phyloP scores from a whole-genome alignment of 2,113 vertebrate species.

The Phylloscopus trochilus region DNA sequence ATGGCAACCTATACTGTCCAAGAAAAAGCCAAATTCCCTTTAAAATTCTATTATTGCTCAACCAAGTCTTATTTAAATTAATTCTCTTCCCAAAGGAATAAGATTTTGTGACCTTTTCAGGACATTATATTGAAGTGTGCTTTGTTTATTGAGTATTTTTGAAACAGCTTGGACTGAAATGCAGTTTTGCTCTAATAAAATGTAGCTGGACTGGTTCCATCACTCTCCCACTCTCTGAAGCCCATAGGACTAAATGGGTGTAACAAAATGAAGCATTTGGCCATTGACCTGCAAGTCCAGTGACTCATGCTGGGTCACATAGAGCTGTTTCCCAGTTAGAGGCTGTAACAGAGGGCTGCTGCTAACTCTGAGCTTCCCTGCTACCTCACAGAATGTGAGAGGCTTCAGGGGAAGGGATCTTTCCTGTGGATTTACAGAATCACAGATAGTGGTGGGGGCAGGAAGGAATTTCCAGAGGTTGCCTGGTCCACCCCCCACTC shows the following conservation, averaged over 20 bases:
- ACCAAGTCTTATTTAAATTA: not conserved
- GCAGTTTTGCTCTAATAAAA: constrained; percentile 23
- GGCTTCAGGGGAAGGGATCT: not conserved
- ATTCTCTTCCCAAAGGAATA: not conserved
- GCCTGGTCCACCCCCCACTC: not conserved
- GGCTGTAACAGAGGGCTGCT: not conserved
- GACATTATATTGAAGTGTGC: not conserved
- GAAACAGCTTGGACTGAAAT: constrained; percentile 1
- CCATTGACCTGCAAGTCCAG: not conserved
- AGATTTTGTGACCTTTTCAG: constrained; percentile 15
- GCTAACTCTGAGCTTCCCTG: not conserved
- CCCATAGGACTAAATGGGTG: constrained; percentile 1
- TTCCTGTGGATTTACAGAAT: not conserved
- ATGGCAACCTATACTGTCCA: not conserved
- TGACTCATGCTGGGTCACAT: not conserved
- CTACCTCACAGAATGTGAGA: rapidly evolving
- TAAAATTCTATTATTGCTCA: not conserved
- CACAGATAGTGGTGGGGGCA: not conserved
- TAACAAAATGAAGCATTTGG: constrained; percentile 48
- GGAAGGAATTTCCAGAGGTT: not conserved
- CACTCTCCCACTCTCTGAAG: not conserved
- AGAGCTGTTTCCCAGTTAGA: not conserved
- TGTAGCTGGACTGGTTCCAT: not conserved
- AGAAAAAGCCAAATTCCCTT: not conserved
- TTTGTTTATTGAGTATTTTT: constrained; percentile 28